Evolutionary conservation across 2,888 invertebrate genomes (phyloP).

Genomic region (Dicranocentrus wangi): DNA sequence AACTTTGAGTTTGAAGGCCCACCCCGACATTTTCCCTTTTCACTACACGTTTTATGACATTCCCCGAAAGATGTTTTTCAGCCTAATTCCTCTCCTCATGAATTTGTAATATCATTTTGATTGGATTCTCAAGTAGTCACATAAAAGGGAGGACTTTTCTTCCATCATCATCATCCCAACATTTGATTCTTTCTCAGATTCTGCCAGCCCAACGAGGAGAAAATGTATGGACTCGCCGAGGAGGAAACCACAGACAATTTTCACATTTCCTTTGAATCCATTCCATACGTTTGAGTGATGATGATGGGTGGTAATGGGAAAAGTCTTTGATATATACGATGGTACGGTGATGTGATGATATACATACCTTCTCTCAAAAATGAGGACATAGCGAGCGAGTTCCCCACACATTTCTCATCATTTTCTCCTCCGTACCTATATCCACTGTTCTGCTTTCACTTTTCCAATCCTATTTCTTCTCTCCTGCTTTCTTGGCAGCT

Average conservation of each 20-base stretch:
- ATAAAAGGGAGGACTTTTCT: slow-evolving; percentile 1
- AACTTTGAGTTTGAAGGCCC: neutral
- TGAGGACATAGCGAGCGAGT: neutral
- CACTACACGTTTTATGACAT: neutral
- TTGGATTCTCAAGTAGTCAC: slow-evolving; percentile 49
- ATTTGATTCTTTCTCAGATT: slow-evolving; percentile 8
- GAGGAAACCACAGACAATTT: slow-evolving; percentile 59
- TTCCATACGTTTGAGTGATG: slow-evolving; percentile 46
- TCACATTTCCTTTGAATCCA: slow-evolving; percentile 54
- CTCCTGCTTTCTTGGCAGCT: slow-evolving; percentile 35
- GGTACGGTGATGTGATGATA: too few relatives aligned
- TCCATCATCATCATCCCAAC: neutral
- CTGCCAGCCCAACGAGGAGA: slow-evolving; percentile 19
- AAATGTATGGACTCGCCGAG: slow-evolving; percentile 25
- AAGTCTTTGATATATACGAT: neutral
- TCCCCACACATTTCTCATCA: neutral
- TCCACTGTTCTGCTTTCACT: neutral
- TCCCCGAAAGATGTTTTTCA: neutral
- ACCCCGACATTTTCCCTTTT: neutral
- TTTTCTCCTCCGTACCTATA: slow-evolving; percentile 7
- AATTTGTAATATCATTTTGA: slow-evolving; percentile 59
- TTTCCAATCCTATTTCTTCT: slow-evolving; percentile 3
- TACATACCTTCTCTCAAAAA: slow-evolving; percentile 1
- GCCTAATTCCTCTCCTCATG: slow-evolving; percentile 49
- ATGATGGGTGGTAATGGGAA: slow-evolving; percentile 41